These are phyloP conservation scores for Gulo gulo DNA, from an alignment of 2,113 vertebrate genomes.

Conservation along the genomic window DNA sequence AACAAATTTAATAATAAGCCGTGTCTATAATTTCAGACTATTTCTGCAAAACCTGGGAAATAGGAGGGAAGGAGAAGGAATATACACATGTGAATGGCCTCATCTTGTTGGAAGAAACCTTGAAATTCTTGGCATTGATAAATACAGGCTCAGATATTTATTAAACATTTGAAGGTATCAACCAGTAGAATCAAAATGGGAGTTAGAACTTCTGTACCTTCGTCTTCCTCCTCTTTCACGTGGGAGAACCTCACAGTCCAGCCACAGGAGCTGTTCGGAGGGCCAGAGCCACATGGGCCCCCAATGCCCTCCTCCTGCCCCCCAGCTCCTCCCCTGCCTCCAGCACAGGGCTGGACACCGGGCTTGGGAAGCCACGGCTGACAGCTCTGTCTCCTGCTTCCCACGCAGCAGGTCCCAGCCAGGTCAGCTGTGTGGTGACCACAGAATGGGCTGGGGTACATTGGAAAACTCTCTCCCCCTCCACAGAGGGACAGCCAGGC, in stretches of 20 bases:
- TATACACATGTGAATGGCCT: background rate
- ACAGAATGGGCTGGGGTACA: background rate
- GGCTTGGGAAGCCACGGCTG: background rate
- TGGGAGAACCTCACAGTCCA: background rate
- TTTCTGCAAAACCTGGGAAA: slow-evolving; percentile 31
- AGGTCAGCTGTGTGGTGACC: background rate
- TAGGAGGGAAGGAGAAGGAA: background rate
- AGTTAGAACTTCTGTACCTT: background rate
- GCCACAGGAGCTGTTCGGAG: background rate
- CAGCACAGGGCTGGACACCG: background rate
- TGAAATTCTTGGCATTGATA: slow-evolving; percentile 7
- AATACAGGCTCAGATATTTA: slow-evolving; percentile 25
- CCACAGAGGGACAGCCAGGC: background rate
- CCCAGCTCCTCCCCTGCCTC: background rate
- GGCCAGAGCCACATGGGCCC: background rate
- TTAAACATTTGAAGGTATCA: slow-evolving; percentile 12
- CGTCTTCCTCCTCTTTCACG: background rate
- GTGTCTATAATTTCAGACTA: slow-evolving; percentile 36
- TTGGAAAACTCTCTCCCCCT: background rate
- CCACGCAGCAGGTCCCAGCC: background rate
- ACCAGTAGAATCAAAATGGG: background rate
- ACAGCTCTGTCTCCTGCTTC: background rate
- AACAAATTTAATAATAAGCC: slow-evolving; percentile 63
- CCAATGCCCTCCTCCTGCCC: background rate
- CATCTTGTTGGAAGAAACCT: slow-evolving; percentile 1